Evolutionary conservation across 2,113 vertebrate species (phyloP).

Genomic region (Ammodytes dubius): DNA sequence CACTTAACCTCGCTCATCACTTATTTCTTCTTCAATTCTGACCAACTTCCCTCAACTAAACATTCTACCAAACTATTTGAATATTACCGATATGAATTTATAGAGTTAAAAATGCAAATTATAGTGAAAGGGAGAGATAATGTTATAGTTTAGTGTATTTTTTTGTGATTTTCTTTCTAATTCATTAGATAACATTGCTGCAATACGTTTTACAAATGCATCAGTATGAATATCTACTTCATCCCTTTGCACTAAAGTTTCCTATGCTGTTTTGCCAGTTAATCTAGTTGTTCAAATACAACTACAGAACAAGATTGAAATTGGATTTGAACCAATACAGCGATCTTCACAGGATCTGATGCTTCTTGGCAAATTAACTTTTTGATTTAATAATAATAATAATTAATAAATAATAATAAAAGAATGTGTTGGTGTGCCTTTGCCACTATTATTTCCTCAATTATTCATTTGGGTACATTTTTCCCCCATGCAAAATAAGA

Average conservation of each 20-base stretch:
- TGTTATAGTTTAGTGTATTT: background rate
- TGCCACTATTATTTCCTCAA: background rate
- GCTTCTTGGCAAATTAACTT: background rate
- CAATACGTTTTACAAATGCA: background rate
- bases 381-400: background rate
- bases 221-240: background rate
- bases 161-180: background rate
- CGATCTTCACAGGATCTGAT: background rate
- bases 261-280: background rate
- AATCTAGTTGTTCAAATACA: too few species aligned
- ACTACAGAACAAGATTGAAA: background rate
- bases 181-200: background rate
- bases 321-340: background rate
- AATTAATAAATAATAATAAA: background rate
- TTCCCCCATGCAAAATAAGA: conserved; percentile 19
- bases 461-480: background rate
- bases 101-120: background rate
- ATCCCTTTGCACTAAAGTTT: background rate
- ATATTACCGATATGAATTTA: too few species aligned
- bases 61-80: background rate
- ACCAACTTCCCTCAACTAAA: background rate
- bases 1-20: background rate
- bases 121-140: background rate
- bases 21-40: background rate
- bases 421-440: background rate